Conservation (phyloP, 2,888 invertebrate species). For the Euplagia quadripunctaria region DNA sequence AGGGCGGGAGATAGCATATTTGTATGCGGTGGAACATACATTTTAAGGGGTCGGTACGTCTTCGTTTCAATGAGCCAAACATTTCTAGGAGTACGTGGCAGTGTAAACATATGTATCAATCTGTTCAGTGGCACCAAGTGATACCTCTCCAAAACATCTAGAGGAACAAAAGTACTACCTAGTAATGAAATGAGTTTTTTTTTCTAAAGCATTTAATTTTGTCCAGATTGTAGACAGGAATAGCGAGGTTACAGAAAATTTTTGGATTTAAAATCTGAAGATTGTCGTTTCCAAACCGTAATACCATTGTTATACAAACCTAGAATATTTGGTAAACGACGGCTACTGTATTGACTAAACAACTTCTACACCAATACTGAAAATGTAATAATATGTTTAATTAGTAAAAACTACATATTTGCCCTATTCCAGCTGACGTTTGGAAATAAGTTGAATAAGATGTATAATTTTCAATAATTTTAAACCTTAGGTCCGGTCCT, state of each 20-base stretch:
- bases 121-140: too few relatives aligned
- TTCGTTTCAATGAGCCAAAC: too few relatives aligned
- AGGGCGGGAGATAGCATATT: slow-evolving; percentile 8
- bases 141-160: too few relatives aligned
- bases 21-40: neutral
- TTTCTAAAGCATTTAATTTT: too few relatives aligned
- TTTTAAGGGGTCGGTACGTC: too few relatives aligned
- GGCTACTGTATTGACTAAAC: neutral
- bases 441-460: neutral
- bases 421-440: neutral
- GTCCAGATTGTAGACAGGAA: too few relatives aligned
- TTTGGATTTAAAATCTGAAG: too few relatives aligned
- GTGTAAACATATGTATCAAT: too few relatives aligned
- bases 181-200: too few relatives aligned
- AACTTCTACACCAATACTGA: neutral
- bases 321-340: neutral
- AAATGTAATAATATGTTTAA: neutral
- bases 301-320: neutral
- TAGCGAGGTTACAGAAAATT: too few relatives aligned
- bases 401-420: neutral
- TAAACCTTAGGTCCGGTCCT: neutral
- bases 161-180: too few relatives aligned
- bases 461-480: neutral
- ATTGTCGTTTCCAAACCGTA: neutral
- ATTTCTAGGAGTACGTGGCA: too few relatives aligned